Evolutionary conservation across 2,888 invertebrate species (phyloP).

Genomic region (Apamea anceps): DNA sequence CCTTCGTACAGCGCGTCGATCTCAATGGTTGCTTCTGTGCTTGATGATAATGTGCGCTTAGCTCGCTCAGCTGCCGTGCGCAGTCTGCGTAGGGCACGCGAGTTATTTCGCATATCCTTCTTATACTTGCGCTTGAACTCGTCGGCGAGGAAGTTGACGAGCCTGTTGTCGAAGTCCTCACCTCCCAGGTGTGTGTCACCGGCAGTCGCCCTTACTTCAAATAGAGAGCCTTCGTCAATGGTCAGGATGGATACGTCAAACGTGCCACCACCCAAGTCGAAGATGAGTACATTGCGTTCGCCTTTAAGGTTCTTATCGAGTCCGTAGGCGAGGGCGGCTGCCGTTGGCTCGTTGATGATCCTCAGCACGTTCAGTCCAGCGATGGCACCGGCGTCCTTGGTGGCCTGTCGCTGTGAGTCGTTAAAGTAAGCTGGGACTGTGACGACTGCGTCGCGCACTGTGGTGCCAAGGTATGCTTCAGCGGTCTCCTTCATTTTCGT

Average conservation of each 20-base stretch:
- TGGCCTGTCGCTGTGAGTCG: conserved; percentile 94
- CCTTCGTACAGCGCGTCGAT: conserved; percentile 94
- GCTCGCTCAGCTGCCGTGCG: conserved; percentile 94
- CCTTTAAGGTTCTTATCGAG: conserved; percentile 92
- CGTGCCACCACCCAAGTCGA: conserved; percentile 92
- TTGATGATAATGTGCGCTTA: conserved; percentile 94
- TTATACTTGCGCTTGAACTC: conserved; percentile 93
- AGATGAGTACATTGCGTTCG: conserved; percentile 91
- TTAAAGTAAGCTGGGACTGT: conserved; percentile 96
- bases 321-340: conserved; percentile 93
- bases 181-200: conserved; percentile 96
- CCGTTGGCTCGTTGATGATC: conserved; percentile 96
- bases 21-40: conserved; percentile 94
- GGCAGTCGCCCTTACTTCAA: conserved; percentile 95
- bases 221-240: conserved; percentile 93
- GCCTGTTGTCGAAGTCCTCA: conserved; percentile 92
- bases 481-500: conserved; percentile 91
- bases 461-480: conserved; percentile 92
- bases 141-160: conserved; percentile 92
- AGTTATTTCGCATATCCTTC: conserved; percentile 92
- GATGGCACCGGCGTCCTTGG: conserved; percentile 95
- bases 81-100: conserved; percentile 92
- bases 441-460: conserved; percentile 93
- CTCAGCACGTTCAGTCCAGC: conserved; percentile 95
- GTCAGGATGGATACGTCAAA: conserved; percentile 96